Percentiles rank a stretch among this genome's conserved stretches.
These are phyloP conservation scores for Heliornis fulica DNA, from an alignment of 2,113 vertebrate species.

Conservation along the genomic window DNA sequence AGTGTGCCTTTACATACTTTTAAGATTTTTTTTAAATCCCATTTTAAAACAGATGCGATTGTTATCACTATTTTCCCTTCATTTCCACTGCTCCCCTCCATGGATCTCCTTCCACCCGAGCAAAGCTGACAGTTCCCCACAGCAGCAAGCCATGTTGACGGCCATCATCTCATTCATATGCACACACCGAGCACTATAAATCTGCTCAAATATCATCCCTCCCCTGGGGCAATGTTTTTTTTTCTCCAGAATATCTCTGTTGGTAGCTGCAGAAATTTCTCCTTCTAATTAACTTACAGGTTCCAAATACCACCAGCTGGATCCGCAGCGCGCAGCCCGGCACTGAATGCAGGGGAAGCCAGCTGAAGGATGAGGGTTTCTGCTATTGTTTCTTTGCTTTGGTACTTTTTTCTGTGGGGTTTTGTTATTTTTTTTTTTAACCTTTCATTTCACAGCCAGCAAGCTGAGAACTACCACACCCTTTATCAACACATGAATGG, in stretches of 20 bases:
- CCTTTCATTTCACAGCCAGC: background rate
- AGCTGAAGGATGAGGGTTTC: background rate
- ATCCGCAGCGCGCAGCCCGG: background rate
- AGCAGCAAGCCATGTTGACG: background rate
- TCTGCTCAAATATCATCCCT: conserved; percentile 67
- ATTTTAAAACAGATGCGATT: background rate
- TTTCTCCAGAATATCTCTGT: conserved; percentile 33
- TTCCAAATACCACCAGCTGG: conserved; percentile 50
- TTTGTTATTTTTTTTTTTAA: background rate
- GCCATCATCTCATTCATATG: conserved; percentile 56
- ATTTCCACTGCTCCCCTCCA: background rate
- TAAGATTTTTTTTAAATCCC: background rate
- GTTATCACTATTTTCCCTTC: background rate
- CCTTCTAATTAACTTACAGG: conserved; percentile 51
- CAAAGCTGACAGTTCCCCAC: conserved; percentile 28
- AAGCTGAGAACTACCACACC: background rate
- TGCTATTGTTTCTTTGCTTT: background rate
- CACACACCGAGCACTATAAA: conserved; percentile 44
- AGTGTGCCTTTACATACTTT: background rate
- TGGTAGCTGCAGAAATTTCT: conserved; percentile 48
- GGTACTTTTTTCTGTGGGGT: background rate
- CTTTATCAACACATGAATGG: conserved; percentile 21
- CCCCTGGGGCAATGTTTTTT: conserved; percentile 43
- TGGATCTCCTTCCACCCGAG: background rate
- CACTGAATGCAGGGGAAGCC: background rate